Percentiles rank a stretch among this genome's conserved stretches.
Evolutionary conservation across 2,888 invertebrate species (phyloP).

Genomic region (Euzetes globulus): DNA sequence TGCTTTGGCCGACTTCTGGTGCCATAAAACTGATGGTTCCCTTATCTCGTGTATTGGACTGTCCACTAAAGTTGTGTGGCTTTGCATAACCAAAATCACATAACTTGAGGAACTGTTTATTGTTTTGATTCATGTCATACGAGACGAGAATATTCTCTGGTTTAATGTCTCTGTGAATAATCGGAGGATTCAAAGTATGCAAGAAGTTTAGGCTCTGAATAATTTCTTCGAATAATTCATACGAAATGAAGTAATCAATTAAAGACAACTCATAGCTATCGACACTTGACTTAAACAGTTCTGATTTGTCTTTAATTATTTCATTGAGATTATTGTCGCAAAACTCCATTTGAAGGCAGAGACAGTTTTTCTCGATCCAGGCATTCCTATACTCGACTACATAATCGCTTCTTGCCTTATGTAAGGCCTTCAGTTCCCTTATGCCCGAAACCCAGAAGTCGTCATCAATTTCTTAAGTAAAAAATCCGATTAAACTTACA

Average conservation of each 20-base stretch:
- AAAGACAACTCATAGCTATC: neutral
- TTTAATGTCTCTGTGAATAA: neutral
- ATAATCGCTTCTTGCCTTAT: neutral
- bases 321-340: neutral
- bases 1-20: neutral
- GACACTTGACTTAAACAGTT: neutral
- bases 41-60: neutral
- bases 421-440: neutral
- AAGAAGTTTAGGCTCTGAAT: neutral
- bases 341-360: neutral
- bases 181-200: neutral
- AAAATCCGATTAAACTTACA: neutral
- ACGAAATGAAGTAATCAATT: neutral
- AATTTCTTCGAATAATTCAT: neutral
- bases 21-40: neutral
- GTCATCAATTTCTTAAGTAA: neutral
- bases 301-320: neutral
- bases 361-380: neutral
- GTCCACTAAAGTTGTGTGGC: neutral
- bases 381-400: neutral
- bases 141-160: neutral
- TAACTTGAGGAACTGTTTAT: neutral
- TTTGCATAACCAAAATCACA: constrained; percentile 3
- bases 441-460: neutral
- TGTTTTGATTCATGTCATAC: neutral